These are phyloP conservation scores for Cephalotes varians DNA, from an alignment of 2,888 invertebrate species.

Conservation along the genomic window DNA sequence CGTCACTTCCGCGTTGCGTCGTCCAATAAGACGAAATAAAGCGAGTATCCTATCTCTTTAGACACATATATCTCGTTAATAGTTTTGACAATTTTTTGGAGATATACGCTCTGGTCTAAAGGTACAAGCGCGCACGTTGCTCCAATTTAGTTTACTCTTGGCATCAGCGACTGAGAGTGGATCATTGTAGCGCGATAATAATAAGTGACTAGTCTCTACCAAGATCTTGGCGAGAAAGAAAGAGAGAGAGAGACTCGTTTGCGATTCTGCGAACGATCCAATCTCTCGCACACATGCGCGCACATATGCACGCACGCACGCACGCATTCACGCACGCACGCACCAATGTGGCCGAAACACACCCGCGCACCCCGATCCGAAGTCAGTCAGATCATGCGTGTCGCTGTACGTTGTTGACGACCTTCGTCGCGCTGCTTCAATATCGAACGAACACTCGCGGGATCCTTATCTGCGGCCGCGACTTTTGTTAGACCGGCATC, in stretches of 20 bases:
- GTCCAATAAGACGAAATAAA: not conserved
- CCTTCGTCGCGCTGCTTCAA: constrained; percentile 32
- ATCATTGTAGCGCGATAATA: constrained; percentile 4
- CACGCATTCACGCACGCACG: not conserved
- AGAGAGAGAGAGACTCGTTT: constrained; percentile 21
- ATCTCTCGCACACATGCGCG: not conserved
- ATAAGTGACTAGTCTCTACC: constrained; percentile 2
- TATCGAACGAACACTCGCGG: constrained; percentile 43
- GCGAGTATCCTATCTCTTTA: not conserved
- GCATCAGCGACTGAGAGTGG: not conserved
- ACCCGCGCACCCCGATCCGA: constrained; percentile 8
- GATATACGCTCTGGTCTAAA: not conserved
- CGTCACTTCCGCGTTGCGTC: not conserved
- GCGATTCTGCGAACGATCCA: constrained; percentile 40
- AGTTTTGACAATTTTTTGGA: not conserved
- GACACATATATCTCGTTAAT: not conserved
- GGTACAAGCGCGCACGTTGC: not conserved
- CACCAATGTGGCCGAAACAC: constrained; percentile 3
- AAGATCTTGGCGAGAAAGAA: not conserved
- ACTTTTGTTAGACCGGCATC: constrained; percentile 24
- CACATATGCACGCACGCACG: not conserved
- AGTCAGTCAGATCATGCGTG: constrained; percentile 30
- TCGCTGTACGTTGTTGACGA: constrained; percentile 11
- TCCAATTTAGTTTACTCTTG: not conserved
- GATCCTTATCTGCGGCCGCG: constrained; percentile 41